Base-by-base conservation (phyloP, 1,140 invertebrate genomes). In the Atopsyche davidsoni region DNA sequence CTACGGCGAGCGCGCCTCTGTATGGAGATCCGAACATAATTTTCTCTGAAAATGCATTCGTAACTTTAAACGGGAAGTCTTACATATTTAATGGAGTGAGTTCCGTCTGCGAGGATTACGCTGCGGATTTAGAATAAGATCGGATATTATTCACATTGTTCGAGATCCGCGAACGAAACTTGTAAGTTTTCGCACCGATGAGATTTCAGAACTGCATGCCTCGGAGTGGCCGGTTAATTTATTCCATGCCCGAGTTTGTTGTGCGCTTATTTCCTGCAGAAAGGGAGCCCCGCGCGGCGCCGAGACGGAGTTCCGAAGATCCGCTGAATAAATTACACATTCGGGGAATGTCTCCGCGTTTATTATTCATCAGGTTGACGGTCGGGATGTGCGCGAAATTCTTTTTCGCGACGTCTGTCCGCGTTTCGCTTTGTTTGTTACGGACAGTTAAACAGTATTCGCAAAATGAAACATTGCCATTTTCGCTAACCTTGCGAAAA, bases 41-140 rank as follows among this genome's bases (percentile, higher is more conserved):
- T 55, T 55, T 55, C 53, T 55, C 51, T 36, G 35, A 36, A 55
- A 42, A 51, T 55, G 43, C 48, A 50, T 51, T 42, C 46, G 42
- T 22, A 51, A 55, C 47, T 51, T 55, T 55, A 36, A 45, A 55
- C 47, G 53, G 28, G 32, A 55, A 46, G 43, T 35, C 53, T 51
- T 55, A 51, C 47, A 55, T 50, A 50, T 51, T 55, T 51, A 55
- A 55, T 55, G 32, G 21, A 22, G 16, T 18, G 19, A 1, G 18
- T 38, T 38, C 17, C 35, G 17, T 38, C 21, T 3, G 16, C 10
- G 13, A 18, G 13, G 35, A 7, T 18, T 14, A 16, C 21, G 4
- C 21, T 11, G 35, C 35, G 35, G 35, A 38, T n/a, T n/a, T n/a
- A n/a, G n/a, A n/a, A n/a, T n/a, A n/a, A n/a, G n/a, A n/a, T n/a